Evolutionary conservation across 2,797 vertebrate species (phyloP).

Genomic region (Myotis pilosus): DNA sequence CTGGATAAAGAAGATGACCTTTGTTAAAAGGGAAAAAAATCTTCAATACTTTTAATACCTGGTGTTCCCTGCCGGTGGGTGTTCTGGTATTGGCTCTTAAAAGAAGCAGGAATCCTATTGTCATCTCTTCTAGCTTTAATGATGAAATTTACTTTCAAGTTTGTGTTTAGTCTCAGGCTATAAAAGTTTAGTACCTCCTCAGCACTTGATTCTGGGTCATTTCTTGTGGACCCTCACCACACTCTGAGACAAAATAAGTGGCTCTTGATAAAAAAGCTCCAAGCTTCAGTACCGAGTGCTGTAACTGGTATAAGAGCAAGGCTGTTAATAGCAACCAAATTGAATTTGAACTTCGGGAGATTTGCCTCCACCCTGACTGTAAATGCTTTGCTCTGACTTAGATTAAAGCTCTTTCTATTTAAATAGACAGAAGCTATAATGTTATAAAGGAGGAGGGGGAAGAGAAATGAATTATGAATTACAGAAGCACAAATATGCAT

Average conservation of each 20-base stretch:
- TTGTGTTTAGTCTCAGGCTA: slow-evolving; percentile 61
- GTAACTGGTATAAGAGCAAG: slow-evolving; percentile 60
- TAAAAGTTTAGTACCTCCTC: slow-evolving; percentile 76
- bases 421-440: slow-evolving; percentile 38
- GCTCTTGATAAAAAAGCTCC: neutral
- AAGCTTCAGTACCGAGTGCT: slow-evolving; percentile 51
- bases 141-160: slow-evolving; percentile 77
- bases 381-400: slow-evolving; percentile 45
- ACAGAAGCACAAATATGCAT: neutral
- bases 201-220: slow-evolving; percentile 73
- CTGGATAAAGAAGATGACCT: slow-evolving; percentile 80
- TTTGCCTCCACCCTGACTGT: slow-evolving; percentile 54
- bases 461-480: slow-evolving; percentile 36
- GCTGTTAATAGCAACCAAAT: slow-evolving; percentile 62
- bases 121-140: slow-evolving; percentile 78
- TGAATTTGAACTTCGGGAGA: slow-evolving; percentile 62
- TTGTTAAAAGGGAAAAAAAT: slow-evolving; percentile 77
- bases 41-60: slow-evolving; percentile 59
- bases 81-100: slow-evolving; percentile 73
- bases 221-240: slow-evolving; percentile 64
- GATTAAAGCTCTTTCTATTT: slow-evolving; percentile 48
- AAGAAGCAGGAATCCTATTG: slow-evolving; percentile 75
- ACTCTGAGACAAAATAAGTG: slow-evolving; percentile 73
- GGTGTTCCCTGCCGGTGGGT: slow-evolving; percentile 78
- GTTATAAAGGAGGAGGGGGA: neutral